These are phyloP conservation scores for Troides oblongomaculatus DNA, from an alignment of 2,888 invertebrate genomes.

Conservation along the genomic window DNA sequence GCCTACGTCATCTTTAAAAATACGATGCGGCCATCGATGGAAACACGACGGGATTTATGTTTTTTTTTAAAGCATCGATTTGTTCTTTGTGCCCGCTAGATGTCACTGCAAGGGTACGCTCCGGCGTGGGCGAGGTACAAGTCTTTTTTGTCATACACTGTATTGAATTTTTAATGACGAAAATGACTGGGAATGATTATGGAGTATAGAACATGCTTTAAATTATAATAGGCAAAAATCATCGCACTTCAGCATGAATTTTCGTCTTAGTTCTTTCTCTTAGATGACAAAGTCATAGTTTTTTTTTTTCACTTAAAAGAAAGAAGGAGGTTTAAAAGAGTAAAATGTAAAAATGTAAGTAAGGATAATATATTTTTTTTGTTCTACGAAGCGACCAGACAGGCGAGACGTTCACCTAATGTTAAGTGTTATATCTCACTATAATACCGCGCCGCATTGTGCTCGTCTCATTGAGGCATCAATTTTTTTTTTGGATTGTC, in stretches of 20 bases:
- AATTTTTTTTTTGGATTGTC: too few species aligned
- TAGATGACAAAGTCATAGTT: background rate
- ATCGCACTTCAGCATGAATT: background rate
- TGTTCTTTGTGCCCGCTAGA: constrained; percentile 70
- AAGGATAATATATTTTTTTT: too few species aligned
- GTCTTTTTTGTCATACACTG: constrained; percentile 15
- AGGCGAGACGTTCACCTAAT: too few species aligned
- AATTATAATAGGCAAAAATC: background rate
- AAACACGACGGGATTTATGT: constrained; percentile 11
- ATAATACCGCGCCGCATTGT: too few species aligned
- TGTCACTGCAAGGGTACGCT: constrained; percentile 74
- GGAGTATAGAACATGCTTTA: background rate
- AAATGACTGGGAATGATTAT: background rate
- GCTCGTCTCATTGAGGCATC: too few species aligned
- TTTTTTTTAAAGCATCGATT: constrained; percentile 64
- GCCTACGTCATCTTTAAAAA: constrained; percentile 71
- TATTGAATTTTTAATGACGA: constrained; percentile 1
- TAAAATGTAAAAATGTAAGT: too few species aligned
- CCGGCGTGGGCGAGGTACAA: constrained; percentile 23
- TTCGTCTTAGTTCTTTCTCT: background rate
- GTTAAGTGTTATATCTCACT: too few species aligned
- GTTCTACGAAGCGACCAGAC: too few species aligned
- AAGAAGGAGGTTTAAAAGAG: too few species aligned
- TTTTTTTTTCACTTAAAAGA: background rate
- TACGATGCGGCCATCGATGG: constrained; percentile 65